Evolutionary conservation across 2,888 invertebrate genomes (phyloP), one percentile per base, ranked within the genome.

Genomic region (Thymelicus sylvestris): DNA sequence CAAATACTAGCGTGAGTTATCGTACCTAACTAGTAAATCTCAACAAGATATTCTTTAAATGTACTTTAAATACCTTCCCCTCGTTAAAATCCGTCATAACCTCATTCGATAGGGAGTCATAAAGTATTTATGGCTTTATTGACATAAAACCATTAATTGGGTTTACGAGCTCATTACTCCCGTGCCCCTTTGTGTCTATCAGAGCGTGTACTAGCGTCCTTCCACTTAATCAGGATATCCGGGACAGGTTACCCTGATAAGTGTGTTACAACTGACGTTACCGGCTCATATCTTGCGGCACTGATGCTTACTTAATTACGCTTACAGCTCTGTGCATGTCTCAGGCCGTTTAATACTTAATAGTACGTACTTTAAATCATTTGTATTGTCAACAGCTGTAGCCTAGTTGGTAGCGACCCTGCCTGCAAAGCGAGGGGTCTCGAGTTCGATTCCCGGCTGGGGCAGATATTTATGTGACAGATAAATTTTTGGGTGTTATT

Each of bases 201-300:
- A 57, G 31, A 19, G 57, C 31, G 31, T 13, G 57, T 6, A 13
- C 57, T 38, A 55, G 10, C 57, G 57, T 57, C 57, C 66, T 31
- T 31, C 44, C 57, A 44, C 57, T 66, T 66, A 66, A 66, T 59
- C 59, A 66, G 66, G 66, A 66, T 66, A 66, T 59, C 66, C 66
- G 66, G 66, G 66, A 59, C 57, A 66, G 47, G 59, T 38, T 38
- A 66, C 4, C 31, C 31, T 31, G 59, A 66, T 66, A 66, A 66
- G 66, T 66, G 47, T 55, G 41, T 59, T 66, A 66, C 59, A 38
- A 31, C 19, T 39, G 44, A 52, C 44, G 57, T 66, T 13, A 59
- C 38, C 19, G 31, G 31, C 57, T 57, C 57, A 57, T 57, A 52
- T 52, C 50, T 19, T 38, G 6, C n/a, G 57, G 24, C 5, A 38